Evolutionary conservation across 64 coral and sea anemone genomes (phyloP), one percentile per base, ranked within the genome.

Genomic region (Pocillopora damicornis): DNA sequence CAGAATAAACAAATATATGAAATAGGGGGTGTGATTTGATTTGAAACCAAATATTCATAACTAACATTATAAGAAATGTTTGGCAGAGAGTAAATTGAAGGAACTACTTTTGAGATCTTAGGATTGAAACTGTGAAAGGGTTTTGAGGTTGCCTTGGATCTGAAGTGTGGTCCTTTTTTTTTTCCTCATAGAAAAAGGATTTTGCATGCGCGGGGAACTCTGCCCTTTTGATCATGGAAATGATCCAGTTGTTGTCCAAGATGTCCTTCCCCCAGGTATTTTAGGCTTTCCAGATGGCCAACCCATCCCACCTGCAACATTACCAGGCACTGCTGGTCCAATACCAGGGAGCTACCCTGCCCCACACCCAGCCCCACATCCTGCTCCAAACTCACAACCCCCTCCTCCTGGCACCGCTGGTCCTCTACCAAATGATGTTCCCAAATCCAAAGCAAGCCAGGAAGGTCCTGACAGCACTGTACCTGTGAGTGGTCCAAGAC

Each of bases 221-320:
- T 99, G 97, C 60, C 97, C 93, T 20, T 99, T 79, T 95, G 97
- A 99, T 30, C 97, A 99, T 86, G 97, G 97, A 59, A 99, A 99
- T 93, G 97, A 99, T 58, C 93, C 97, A 71, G 90, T 99, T 4
- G 97, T 99, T 25, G 93, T 95, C 51, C 92, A 99, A 91, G 97
- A 99, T 80, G 87, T 99, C 78, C 90, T 93, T 15, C 91, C 86
- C 37, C 86, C 86, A 23, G 95, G 94, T 83, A 63, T 92, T 26
- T 65, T 80, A 86, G 88, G 88, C 37, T 92, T 99, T 82, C 97
- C 93, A 14, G 82, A 89, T 61, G 88, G 88, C 67, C 60, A 91
- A 60, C 87, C 90, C 30, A 76, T 95, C 15, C 91, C 87, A 58
- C 74, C 84, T 11, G 68, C 78, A 75, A 83, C 88, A 37, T 86